These are phyloP conservation scores for Schlechtendalia chinensis DNA, from an alignment of 1,140 invertebrate genomes.

Conservation along the genomic window DNA sequence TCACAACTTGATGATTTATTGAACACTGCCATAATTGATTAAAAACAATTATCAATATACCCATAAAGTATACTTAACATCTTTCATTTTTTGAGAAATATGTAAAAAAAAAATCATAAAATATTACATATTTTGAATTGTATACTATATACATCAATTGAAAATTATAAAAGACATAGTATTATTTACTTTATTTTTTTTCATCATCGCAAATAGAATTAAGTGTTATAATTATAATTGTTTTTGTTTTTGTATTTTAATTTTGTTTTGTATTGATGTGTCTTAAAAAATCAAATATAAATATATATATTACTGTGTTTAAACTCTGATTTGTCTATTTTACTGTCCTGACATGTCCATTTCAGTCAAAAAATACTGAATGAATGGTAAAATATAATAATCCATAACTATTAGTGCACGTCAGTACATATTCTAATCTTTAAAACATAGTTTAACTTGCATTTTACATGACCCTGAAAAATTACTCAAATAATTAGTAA, in stretches of 20 bases:
- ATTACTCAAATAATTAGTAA: no score
- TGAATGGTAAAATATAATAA: no score
- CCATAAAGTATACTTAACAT: neutral
- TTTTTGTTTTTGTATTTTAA: slow-evolving; percentile 7
- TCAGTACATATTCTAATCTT: no score
- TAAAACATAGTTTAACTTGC: no score
- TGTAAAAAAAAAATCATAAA: neutral
- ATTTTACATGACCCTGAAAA: no score
- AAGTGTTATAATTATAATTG: neutral
- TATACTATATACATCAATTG: neutral
- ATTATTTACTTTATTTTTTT: neutral
- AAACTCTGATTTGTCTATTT: no score
- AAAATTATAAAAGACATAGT: neutral
- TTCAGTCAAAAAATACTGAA: no score
- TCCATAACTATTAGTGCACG: no score
- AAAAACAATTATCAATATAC: neutral
- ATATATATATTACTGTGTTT: neutral
- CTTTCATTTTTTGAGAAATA: neutral
- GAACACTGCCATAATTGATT: slow-evolving; percentile 12
- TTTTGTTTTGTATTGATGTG: neutral
- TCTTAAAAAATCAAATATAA: slow-evolving; percentile 14
- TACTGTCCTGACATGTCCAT: no score
- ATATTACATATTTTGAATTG: slow-evolving; percentile 2
- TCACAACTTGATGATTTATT: neutral
- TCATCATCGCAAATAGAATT: neutral